phyloP scores from a whole-genome alignment of 2,113 vertebrate genomes.

The Athene cunicularia region DNA sequence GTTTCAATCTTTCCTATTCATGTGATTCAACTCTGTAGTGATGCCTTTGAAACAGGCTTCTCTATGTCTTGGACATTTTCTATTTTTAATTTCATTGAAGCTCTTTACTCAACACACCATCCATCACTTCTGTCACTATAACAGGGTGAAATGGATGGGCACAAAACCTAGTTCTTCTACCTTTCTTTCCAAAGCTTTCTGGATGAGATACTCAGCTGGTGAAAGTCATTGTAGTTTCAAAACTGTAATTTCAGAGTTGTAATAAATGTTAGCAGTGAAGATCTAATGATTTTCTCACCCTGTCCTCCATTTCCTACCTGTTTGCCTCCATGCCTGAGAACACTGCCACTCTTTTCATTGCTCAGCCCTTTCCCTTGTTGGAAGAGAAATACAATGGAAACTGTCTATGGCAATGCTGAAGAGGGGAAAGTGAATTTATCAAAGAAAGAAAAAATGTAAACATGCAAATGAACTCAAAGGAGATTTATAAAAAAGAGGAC shows the following conservation, averaged over 20 bases:
- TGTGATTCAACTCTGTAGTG: background rate
- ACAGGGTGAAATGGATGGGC: background rate
- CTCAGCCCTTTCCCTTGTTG: background rate
- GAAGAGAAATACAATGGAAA: background rate
- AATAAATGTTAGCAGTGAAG: background rate
- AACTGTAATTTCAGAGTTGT: background rate
- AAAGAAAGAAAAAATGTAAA: background rate
- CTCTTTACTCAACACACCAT: background rate
- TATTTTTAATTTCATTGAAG: background rate
- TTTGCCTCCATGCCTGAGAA: background rate
- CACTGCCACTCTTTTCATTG: background rate
- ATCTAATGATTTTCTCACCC: background rate
- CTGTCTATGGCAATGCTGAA: background rate
- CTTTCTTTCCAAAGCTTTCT: background rate
- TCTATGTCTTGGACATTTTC: background rate
- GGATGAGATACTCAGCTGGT: background rate
- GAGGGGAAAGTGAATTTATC: background rate
- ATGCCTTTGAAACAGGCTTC: background rate
- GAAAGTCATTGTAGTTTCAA: background rate
- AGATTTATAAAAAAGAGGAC: background rate
- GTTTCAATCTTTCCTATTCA: background rate
- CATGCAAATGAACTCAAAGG: background rate
- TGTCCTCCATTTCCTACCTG: background rate
- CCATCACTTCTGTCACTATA: background rate
- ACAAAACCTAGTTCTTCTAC: background rate